These are phyloP conservation scores for Carassius carassius DNA, from an alignment of 2,113 vertebrate genomes.

Conservation along the genomic window DNA sequence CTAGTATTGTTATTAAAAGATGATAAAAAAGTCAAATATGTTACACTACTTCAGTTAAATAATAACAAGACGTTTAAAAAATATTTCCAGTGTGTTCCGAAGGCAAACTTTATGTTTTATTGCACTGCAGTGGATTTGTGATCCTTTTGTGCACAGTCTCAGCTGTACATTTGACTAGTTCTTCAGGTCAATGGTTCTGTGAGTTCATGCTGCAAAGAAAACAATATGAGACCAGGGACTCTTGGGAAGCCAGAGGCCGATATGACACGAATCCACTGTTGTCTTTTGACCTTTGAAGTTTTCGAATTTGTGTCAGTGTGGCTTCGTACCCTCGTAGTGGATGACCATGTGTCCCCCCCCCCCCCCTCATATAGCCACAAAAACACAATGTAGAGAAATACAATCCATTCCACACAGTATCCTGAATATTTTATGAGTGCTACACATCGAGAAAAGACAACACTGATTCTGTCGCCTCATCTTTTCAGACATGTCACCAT, in stretches of 20 bases:
- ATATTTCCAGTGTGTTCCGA: neutral
- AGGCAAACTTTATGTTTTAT: neutral
- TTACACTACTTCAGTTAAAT: no score
- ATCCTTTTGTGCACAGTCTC: neutral
- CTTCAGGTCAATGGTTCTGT: slow-evolving; percentile 28
- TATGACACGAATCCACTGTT: neutral
- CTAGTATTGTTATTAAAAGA: neutral
- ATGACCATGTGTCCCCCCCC: neutral
- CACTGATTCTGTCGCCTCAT: neutral
- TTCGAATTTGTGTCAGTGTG: neutral
- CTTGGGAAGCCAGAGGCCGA: neutral
- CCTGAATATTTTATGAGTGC: slow-evolving; percentile 48
- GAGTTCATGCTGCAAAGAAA: slow-evolving; percentile 20
- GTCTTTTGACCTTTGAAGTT: slow-evolving; percentile 9
- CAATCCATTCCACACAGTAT: neutral
- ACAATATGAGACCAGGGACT: slow-evolving; percentile 25
- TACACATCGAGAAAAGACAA: slow-evolving; percentile 32
- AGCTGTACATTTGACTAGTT: slow-evolving; percentile 8
- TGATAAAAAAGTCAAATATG: neutral
- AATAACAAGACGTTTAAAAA: no score
- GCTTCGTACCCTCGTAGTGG: neutral
- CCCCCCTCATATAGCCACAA: neutral
- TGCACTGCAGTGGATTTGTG: neutral
- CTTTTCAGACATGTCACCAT: slow-evolving; percentile 8
- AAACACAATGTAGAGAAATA: neutral